Evolutionary conservation across 2,113 vertebrate species (phyloP), one percentile per base, ranked within the genome.

Genomic region (Caracal caracal): DNA sequence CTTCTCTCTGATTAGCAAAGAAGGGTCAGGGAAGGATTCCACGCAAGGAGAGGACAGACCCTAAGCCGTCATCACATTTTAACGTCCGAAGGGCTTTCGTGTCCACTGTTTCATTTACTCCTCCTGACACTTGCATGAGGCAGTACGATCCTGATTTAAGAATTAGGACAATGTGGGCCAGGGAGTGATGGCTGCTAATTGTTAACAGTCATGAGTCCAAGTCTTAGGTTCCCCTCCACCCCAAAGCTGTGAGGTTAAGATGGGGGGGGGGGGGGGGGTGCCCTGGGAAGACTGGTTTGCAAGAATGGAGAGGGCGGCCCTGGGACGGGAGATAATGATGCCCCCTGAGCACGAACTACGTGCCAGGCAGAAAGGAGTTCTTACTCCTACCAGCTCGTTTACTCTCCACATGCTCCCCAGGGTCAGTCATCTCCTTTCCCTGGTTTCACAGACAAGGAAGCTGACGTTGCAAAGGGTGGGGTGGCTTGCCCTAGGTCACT

Each of bases 241-340:
- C 9, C 17, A 33, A 30, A 65, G 24, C 43, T 4, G 53, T 6
- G 28, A 47, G 43, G 33, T 19, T 8, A 22, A 47, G 47, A 3
- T 3, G 30, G 40, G 61, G 0, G 28, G 16, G 35, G 2, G 2
- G 30, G 40, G 1, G 17, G 61, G 0, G 22, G 16, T 8, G 16
- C 28, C 35, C 56, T 17, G 7, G 15, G 49, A n/a, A 89, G 66
- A 4, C n/a, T 2, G 37, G 19, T 30, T 26, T 10, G 0, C 30
- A 6, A 30, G 40, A 15, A 22, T n/a, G 33, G 13, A 49, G 63
- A 43, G 24, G 63, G 10, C 1, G 1, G n/a, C 10, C 2, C 6
- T 10, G 4, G 22, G 35, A 12, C 3, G 4, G 26, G 37, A 30
- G 12, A 26, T 8, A 19, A 10, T 1, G 5, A 13, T 0, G 2